phyloP scores from a whole-genome alignment of 2,113 vertebrate species.

The Cebidichthys violaceus region DNA sequence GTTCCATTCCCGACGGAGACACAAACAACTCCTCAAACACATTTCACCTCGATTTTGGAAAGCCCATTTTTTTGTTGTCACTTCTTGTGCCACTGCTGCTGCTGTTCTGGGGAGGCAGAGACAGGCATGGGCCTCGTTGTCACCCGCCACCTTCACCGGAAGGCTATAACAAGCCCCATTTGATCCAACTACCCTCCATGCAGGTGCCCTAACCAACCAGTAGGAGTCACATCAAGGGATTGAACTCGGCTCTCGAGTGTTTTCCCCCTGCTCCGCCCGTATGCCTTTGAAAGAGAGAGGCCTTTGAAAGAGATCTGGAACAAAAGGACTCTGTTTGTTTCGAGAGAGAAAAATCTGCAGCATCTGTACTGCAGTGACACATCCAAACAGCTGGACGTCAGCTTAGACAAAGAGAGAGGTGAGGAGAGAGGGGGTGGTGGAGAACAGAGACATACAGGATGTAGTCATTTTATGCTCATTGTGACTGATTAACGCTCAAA shows the following conservation, averaged over 20 bases:
- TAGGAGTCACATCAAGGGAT: conserved; percentile 12
- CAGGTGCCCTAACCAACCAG: conserved; percentile 31
- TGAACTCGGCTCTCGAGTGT: conserved; percentile 31
- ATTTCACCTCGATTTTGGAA: conserved; percentile 35
- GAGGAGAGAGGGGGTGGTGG: conserved; percentile 33
- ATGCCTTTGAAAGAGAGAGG: conserved; percentile 58
- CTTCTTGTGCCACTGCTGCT: conserved; percentile 26
- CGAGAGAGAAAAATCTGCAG: conserved; percentile 44
- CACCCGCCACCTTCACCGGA: conserved; percentile 22
- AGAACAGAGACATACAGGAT: conserved; percentile 3
- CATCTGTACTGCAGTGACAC: conserved; percentile 62
- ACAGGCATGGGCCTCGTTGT: not conserved
- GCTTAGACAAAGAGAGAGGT: conserved; percentile 62
- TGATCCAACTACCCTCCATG: conserved; percentile 5
- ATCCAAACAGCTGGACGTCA: conserved; percentile 71
- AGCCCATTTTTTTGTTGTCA: conserved; percentile 15
- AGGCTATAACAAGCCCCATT: conserved; percentile 41
- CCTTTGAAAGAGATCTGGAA: conserved; percentile 66
- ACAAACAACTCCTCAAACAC: conserved; percentile 50
- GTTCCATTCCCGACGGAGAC: conserved; percentile 45
- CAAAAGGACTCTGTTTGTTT: conserved; percentile 70
- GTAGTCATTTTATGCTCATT: not conserved
- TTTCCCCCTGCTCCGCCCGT: conserved; percentile 35
- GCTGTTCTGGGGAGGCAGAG: conserved; percentile 16
- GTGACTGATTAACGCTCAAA: not conserved